These are phyloP conservation scores for Cyphomyrus plagiostoma DNA, from an alignment of 2,113 vertebrate genomes.

Conservation along the genomic window DNA sequence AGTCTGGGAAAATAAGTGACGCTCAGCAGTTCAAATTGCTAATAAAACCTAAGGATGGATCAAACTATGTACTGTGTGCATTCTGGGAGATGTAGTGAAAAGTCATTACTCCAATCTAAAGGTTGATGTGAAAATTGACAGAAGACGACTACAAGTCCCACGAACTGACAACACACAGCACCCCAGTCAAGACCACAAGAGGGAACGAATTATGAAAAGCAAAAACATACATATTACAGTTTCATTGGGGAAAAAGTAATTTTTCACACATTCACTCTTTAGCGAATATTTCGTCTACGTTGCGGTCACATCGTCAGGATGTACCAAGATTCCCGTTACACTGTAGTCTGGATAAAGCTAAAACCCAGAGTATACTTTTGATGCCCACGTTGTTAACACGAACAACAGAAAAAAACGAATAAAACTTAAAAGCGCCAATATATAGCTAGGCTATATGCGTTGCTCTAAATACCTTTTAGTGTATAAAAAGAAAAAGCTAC, in stretches of 20 bases:
- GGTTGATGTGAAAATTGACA: slow-evolving; percentile 10
- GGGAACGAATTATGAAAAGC: slow-evolving; percentile 7
- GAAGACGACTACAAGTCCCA: slow-evolving; percentile 27
- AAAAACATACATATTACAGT: slow-evolving; percentile 11
- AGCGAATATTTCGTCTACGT: slow-evolving; percentile 30
- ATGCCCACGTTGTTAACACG: neutral
- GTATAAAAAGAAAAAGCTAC: slow-evolving; percentile 14
- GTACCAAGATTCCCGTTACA: slow-evolving; percentile 1
- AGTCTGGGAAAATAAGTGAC: neutral
- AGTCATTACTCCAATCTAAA: slow-evolving; percentile 30
- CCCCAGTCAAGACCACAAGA: slow-evolving; percentile 15
- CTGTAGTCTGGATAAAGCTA: slow-evolving; percentile 5
- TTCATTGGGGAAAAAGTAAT: slow-evolving; percentile 30
- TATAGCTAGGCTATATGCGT: neutral
- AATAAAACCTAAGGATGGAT: slow-evolving; percentile 17
- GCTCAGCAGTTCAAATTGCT: slow-evolving; percentile 11
- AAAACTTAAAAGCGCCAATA: slow-evolving; percentile 5
- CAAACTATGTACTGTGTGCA: slow-evolving; percentile 44
- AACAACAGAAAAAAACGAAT: neutral
- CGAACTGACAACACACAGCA: slow-evolving; percentile 18
- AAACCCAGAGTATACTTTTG: neutral
- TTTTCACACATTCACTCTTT: slow-evolving; percentile 40
- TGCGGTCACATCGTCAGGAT: neutral
- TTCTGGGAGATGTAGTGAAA: slow-evolving; percentile 56
- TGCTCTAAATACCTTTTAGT: slow-evolving; percentile 10